phyloP scores from a whole-genome alignment of 2,797 vertebrate genomes.

The Paguma larvata region DNA sequence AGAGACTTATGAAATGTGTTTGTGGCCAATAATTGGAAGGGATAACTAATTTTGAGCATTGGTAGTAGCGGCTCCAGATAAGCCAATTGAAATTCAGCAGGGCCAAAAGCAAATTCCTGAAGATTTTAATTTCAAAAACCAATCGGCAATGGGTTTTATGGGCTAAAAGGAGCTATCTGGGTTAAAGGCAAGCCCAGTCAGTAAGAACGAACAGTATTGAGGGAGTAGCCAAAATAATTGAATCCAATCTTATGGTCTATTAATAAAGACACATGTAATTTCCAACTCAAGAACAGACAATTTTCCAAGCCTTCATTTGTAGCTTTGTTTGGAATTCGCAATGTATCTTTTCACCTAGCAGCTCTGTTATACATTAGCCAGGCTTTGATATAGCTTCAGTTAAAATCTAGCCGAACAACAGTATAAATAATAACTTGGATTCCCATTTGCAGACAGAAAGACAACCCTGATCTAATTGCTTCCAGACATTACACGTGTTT shows the following conservation, averaged over 20 bases:
- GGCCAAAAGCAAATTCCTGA: not conserved
- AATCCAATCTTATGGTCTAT: not conserved
- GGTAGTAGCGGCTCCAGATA: not conserved
- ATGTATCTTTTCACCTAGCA: not conserved
- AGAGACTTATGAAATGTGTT: not conserved
- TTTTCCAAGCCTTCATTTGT: not conserved
- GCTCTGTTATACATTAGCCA: slow-evolving; percentile 1
- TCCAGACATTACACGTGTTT: slow-evolving; percentile 45
- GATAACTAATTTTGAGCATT: not conserved
- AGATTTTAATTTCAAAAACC: not conserved
- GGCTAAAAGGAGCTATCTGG: not conserved
- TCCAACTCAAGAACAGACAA: not conserved
- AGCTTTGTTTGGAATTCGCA: slow-evolving; percentile 5
- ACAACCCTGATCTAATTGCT: not conserved
- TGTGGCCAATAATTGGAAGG: not conserved
- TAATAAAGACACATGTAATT: not conserved
- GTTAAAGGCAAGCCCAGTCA: not conserved
- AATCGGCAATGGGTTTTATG: not conserved
- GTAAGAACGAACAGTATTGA: not conserved
- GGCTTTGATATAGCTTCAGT: slow-evolving; percentile 38
- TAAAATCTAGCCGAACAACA: not conserved
- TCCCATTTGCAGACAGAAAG: slow-evolving; percentile 56
- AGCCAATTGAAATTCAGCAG: not conserved
- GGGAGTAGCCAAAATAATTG: not conserved
- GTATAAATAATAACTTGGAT: slow-evolving; percentile 59